Percentiles rank a stretch among this genome's conserved stretches.
phyloP scores from a whole-genome alignment of 2,888 invertebrate species.

The Chymomyza caudatula region DNA sequence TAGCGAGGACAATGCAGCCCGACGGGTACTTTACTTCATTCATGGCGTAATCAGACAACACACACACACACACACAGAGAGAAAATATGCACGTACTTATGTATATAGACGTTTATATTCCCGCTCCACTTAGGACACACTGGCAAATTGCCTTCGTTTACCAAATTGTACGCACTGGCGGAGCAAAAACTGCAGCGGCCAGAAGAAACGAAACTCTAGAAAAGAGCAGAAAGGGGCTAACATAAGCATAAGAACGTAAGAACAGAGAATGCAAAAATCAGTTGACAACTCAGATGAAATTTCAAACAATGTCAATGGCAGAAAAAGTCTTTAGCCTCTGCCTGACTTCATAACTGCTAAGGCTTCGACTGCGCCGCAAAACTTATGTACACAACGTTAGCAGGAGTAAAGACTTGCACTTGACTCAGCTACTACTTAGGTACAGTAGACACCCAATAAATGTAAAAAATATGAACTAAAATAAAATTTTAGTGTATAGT shows the following conservation, averaged over 20 bases:
- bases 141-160: slow-evolving; percentile 49
- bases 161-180: slow-evolving; percentile 21
- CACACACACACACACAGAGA: not conserved
- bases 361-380: slow-evolving; percentile 42
- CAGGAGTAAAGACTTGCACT: no score
- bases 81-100: not conserved
- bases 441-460: not conserved
- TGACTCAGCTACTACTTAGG: not conserved
- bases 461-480: not conserved
- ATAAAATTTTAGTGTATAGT: no score
- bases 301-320: slow-evolving; percentile 56
- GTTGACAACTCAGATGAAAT: slow-evolving; percentile 40
- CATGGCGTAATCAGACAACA: slow-evolving; percentile 16
- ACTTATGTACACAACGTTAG: not conserved
- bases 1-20: slow-evolving; percentile 9
- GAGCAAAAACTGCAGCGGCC: slow-evolving; percentile 11
- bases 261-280: slow-evolving; percentile 21
- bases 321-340: slow-evolving; percentile 28
- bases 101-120: slow-evolving; percentile 5
- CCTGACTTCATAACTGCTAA: slow-evolving; percentile 64
- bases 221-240: not conserved
- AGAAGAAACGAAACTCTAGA: not conserved
- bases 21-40: slow-evolving; percentile 20
- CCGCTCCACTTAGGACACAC: slow-evolving; percentile 7
- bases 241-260: not conserved